Evolutionary conservation across 2,888 invertebrate species (phyloP).

Genomic region (Cephalotes varians): DNA sequence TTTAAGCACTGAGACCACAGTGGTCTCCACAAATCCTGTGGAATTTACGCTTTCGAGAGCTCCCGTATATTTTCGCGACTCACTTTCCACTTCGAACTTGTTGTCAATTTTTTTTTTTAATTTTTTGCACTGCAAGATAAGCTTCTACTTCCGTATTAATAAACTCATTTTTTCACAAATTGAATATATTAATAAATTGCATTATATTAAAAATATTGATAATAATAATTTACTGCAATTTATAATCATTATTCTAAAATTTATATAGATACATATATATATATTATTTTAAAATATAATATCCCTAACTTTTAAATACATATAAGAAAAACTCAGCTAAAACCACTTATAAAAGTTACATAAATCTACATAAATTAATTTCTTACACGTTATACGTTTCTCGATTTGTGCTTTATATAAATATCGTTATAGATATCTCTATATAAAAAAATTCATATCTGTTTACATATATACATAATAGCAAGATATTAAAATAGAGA

Average conservation of each 20-base stretch:
- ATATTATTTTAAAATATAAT: neutral
- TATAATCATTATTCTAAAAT: neutral
- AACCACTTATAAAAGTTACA: neutral
- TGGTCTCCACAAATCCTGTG: conserved; percentile 11
- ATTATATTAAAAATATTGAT: neutral
- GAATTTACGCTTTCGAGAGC: conserved; percentile 16
- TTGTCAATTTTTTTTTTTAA: neutral
- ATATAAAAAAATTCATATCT: neutral
- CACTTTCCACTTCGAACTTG: neutral
- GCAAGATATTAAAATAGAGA: conserved; percentile 28
- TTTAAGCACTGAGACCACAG: conserved; percentile 38
- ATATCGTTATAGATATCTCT: neutral
- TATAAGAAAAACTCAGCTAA: neutral
- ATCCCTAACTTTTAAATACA: neutral
- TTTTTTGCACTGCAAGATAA: neutral
- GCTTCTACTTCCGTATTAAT: neutral
- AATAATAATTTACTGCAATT: neutral
- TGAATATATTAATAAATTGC: neutral
- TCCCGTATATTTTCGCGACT: conserved; percentile 13
- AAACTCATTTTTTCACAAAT: neutral
- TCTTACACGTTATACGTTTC: neutral
- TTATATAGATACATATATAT: no score
- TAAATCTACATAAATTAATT: neutral
- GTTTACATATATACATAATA: neutral
- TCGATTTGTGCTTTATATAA: neutral